Evolutionary conservation across 1,140 invertebrate species (phyloP), one percentile per base, ranked within the genome.

Genomic region (Prorops nasuta): DNA sequence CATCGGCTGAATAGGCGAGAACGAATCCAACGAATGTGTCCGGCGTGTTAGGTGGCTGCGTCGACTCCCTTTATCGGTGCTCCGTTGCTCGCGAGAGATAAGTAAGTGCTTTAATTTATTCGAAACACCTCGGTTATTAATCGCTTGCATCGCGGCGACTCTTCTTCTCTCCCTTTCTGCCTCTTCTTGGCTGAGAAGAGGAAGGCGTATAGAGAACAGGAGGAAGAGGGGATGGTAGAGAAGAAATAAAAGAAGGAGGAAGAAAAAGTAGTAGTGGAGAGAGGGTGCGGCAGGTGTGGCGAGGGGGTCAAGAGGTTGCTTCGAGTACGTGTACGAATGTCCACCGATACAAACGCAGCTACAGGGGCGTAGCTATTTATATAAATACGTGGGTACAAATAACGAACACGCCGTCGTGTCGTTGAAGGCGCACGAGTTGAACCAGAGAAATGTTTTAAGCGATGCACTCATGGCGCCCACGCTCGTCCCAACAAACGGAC

Each of bases 401-500:
- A 75, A 75, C 72, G 67, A 72, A 75, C 72, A 75, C 66, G 70
- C 67, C 56, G 52, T 44, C 58, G 63, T 60, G 60, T 58, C 62
- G 59, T 54, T 47, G 54, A 54, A 12, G 18, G 41, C 37, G 45
- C 49, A 35, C 44, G 62, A 63, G 58, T 59, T 67, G 71, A 72
- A 74, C 69, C 69, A 73, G 72, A 75, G 71, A 75, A 75, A 75
- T 75, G 71, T 75, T 75, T 75, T 67, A 74, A 75, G 69, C 69
- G 61, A 69, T 61, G 62, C 66, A 68, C 63, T 66, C 64, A 54
- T 55, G 57, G 67, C 69, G 67, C 67, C 69, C 69, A 74, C 70
- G 66, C 66, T 69, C 60, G 56, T 64, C 59, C 64, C 61, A 58
- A 60, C 56, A 66, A 72, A 71, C 71, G 67, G 69, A 74, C 66